phyloP scores from a whole-genome alignment of 2,888 invertebrate species.

The Atethmia centrago region DNA sequence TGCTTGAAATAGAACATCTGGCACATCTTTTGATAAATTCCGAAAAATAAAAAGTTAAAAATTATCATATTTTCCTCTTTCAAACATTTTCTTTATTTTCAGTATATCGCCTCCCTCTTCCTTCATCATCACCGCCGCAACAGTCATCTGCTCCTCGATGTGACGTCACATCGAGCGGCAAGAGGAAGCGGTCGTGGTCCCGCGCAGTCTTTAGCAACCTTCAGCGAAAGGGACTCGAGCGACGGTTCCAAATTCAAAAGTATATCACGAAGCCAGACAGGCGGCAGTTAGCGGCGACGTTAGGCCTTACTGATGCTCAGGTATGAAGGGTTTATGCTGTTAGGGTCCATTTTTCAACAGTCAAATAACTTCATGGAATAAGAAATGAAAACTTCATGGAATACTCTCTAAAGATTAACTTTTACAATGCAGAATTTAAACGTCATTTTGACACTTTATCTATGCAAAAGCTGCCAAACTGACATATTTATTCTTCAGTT shows the following conservation, averaged over 20 bases:
- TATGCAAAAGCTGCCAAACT: not conserved
- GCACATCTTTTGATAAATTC: not conserved
- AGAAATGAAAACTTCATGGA: no score
- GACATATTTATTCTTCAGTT: not conserved
- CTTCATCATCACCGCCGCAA: conserved; percentile 82
- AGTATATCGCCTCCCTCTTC: conserved; percentile 86
- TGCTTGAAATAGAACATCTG: not conserved
- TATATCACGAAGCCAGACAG: conserved; percentile 99
- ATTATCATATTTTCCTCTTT: not conserved
- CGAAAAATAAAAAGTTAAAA: not conserved
- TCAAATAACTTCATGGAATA: not conserved
- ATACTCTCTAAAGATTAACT: no score
- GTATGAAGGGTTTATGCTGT: conserved; percentile 4
- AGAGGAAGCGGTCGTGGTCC: conserved; percentile 98
- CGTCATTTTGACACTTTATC: not conserved
- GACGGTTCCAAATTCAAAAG: conserved; percentile 97
- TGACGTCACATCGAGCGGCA: conserved; percentile 90
- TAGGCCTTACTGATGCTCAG: conserved; percentile 98
- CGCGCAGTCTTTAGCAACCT: conserved; percentile 98
- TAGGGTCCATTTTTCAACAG: not conserved
- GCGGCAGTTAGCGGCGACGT: conserved; percentile 96
- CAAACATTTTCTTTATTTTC: conserved; percentile 15
- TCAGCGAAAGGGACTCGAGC: conserved; percentile 98
- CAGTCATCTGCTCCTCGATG: conserved; percentile 83
- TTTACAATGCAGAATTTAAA: no score